Base-by-base conservation (phyloP, 1,140 invertebrate species). In the Acromyrmex echinatior region DNA sequence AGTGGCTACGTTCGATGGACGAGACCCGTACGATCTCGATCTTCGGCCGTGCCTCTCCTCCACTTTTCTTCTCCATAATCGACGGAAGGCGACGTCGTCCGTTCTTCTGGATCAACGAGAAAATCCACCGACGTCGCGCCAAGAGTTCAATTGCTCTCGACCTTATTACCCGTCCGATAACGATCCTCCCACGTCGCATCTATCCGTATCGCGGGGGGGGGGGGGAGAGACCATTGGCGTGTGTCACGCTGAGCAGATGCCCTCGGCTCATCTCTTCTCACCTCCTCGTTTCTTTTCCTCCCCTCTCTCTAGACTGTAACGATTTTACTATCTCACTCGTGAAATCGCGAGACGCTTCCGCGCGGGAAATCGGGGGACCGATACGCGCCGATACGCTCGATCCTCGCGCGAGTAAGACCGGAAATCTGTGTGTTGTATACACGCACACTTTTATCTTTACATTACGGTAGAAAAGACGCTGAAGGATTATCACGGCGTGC, bases 11-110 rank as follows among this genome's bases (percentile, higher is more conserved):
- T 70, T 95, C 94, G 86, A 92, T 94, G 79, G 94, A 95, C 51
- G 95, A 94, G 60, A 94, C 93, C 25, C 94, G 94, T 39, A 95
- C 92, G 62, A 95, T 91, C 87, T 95, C 94, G 89, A 95, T 95
- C 89, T 94, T 95, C 68, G 94, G 94, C 28, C 93, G 90, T 66
- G 80, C 70, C 74, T 95, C 94, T 89, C 78, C 63, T 89, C 84
- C 80, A n/a, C 28, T 74, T 51, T 82, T 89, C 62, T 84, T 87
- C 51, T 91, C 91, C 73, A 80, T 85, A 56, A 62, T 35, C 39
- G 45, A 65, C 35, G 35, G n/a, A 16, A 25, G 53, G n/a, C 31
- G 28, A 25, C 31, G 58, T 45, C 35, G 74, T 39, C 31, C 31
- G 49, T 49, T 39, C 56, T 28, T 49, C 62, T 51, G 56, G 65